Conservation (phyloP, 30 jellyfish, hydroid and myxozoan species). For the Aurelia sp. region DNA sequence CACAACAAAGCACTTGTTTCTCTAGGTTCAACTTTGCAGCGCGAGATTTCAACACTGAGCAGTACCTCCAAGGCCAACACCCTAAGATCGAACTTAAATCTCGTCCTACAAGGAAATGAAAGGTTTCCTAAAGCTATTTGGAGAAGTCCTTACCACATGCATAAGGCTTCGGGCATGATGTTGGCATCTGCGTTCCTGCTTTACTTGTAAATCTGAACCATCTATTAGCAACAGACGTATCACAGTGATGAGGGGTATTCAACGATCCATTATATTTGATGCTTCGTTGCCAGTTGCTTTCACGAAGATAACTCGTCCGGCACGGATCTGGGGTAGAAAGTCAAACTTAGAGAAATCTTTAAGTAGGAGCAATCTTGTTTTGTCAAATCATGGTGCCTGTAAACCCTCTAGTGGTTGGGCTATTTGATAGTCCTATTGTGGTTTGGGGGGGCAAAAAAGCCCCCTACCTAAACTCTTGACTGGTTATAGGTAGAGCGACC, state of each 20-base stretch:
- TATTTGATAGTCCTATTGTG: too few relatives aligned
- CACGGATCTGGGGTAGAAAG: slow-evolving; percentile 31
- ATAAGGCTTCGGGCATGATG: slow-evolving; percentile 73
- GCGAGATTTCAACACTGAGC: too few relatives aligned
- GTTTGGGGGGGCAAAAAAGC: too few relatives aligned
- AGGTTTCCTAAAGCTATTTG: too few relatives aligned
- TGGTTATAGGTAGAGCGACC: too few relatives aligned
- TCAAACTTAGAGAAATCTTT: slow-evolving; percentile 1
- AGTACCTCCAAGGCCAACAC: too few relatives aligned
- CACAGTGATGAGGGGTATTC: slow-evolving; percentile 41
- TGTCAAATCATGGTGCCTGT: neutral
- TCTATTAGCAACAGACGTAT: slow-evolving; percentile 18
- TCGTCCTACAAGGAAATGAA: neutral
- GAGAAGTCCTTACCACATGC: slow-evolving; percentile 80
- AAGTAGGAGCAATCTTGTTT: too few relatives aligned
- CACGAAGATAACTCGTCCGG: slow-evolving; percentile 17
- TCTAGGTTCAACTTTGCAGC: too few relatives aligned
- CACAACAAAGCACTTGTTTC: too few relatives aligned
- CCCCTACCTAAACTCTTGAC: too few relatives aligned
- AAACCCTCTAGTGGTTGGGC: too few relatives aligned
- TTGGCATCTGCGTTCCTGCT: slow-evolving; percentile 87
- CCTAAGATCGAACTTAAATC: neutral
- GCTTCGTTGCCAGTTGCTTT: slow-evolving; percentile 62
- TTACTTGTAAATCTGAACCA: slow-evolving; percentile 91
- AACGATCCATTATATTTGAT: slow-evolving; percentile 24